Evolutionary conservation across 2,888 invertebrate species (phyloP).

Genomic region (Acrocyrtus sp.): DNA sequence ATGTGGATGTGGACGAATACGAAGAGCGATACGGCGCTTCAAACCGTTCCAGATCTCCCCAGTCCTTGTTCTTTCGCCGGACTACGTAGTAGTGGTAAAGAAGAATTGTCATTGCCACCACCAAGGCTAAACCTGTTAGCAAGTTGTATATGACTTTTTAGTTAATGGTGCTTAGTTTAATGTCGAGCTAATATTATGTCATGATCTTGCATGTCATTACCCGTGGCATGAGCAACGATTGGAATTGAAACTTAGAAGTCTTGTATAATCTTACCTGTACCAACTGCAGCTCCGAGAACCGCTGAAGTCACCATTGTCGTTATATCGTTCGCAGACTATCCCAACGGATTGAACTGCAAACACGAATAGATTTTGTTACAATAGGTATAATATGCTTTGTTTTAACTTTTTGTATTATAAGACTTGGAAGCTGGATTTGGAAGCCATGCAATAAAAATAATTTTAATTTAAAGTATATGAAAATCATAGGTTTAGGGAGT

Average conservation of each 20-base stretch:
- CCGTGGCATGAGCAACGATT: too few species aligned
- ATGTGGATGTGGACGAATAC: slow-evolving; percentile 60
- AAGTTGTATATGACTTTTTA: neutral
- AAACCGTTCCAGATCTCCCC: slow-evolving; percentile 72
- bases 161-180: neutral
- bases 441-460: too few species aligned
- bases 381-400: neutral
- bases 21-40: slow-evolving; percentile 50
- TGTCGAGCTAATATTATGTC: neutral
- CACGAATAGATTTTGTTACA: neutral
- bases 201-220: neutral
- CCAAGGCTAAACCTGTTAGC: slow-evolving; percentile 70
- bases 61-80: slow-evolving; percentile 72
- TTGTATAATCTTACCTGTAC: slow-evolving; percentile 68
- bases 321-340: neutral
- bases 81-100: slow-evolving; percentile 75
- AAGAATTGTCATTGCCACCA: slow-evolving; percentile 75
- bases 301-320: slow-evolving; percentile 74
- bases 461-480: too few species aligned
- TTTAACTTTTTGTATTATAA: too few species aligned
- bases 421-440: too few species aligned
- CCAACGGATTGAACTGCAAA: neutral
- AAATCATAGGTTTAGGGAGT: too few species aligned
- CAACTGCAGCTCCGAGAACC: slow-evolving; percentile 75
- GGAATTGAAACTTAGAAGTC: too few species aligned